Percentiles rank a stretch among this genome's conserved stretches.
These are phyloP conservation scores for Oncorhynchus mykiss DNA, from an alignment of 2,113 vertebrate species.

Conservation along the genomic window DNA sequence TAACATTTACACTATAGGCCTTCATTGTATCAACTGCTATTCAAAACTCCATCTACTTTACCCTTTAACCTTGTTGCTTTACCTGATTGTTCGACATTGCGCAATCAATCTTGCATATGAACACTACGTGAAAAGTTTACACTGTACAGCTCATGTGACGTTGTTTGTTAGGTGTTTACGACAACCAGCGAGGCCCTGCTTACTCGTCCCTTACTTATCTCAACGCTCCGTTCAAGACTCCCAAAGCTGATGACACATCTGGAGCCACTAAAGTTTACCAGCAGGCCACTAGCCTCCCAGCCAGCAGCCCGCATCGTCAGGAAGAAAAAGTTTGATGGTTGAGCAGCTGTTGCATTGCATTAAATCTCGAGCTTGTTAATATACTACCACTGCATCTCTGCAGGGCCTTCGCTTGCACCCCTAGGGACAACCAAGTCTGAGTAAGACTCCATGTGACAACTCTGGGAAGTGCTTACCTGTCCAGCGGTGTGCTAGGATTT, in stretches of 20 bases:
- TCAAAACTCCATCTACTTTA: no score
- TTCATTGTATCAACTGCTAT: no score
- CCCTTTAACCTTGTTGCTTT: no score
- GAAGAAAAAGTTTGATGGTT: slow-evolving; percentile 46
- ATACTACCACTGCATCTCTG: slow-evolving; percentile 33
- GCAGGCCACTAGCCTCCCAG: slow-evolving; percentile 23
- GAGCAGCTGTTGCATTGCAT: slow-evolving; percentile 57
- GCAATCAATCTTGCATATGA: no score
- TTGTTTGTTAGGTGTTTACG: not conserved
- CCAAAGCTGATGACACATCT: slow-evolving; percentile 39
- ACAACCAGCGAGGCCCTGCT: not conserved
- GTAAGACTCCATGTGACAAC: slow-evolving; percentile 52
- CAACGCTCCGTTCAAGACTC: not conserved
- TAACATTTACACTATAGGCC: no score
- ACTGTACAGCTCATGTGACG: not conserved
- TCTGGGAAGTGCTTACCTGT: slow-evolving; percentile 65
- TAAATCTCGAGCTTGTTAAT: slow-evolving; percentile 54
- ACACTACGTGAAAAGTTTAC: not conserved
- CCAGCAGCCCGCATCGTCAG: slow-evolving; percentile 43
- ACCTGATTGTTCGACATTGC: no score
- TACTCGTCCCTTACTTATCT: not conserved
- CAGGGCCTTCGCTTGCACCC: slow-evolving; percentile 44
- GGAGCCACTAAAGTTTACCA: slow-evolving; percentile 35
- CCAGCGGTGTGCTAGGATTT: slow-evolving; percentile 44
- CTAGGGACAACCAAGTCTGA: slow-evolving; percentile 31